Evolutionary conservation across 2,888 invertebrate genomes (phyloP).

Genomic region (Epinotia demarniana): DNA sequence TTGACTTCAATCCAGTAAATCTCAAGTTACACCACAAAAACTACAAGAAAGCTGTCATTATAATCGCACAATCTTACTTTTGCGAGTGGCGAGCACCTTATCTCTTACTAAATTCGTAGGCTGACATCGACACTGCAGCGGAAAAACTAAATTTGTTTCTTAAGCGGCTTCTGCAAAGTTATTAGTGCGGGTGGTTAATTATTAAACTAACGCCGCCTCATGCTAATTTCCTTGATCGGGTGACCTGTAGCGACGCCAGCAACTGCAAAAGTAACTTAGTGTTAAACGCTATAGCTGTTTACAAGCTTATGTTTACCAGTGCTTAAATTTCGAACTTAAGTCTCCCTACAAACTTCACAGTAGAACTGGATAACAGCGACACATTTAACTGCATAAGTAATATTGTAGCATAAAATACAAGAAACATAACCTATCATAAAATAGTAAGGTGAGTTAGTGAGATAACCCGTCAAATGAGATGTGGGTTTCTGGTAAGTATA

Average conservation of each 20-base stretch:
- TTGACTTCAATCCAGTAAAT: slow-evolving; percentile 15
- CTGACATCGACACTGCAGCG: slow-evolving; percentile 3
- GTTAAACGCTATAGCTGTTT: not conserved
- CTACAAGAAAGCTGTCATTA: slow-evolving; percentile 21
- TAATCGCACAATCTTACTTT: slow-evolving; percentile 14
- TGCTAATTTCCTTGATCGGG: not conserved
- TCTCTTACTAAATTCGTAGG: not conserved
- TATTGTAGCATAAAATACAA: slow-evolving; percentile 2
- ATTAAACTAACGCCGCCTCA: not conserved
- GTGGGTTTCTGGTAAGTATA: slow-evolving; percentile 23
- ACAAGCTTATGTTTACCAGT: slow-evolving; percentile 2
- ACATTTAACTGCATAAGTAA: not conserved
- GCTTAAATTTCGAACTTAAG: not conserved
- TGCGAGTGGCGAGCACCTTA: not conserved
- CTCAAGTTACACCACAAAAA: slow-evolving; percentile 29
- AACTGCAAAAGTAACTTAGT: not conserved
- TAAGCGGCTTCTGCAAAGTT: not conserved
- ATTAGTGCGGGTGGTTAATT: not conserved
- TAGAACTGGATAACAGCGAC: not conserved
- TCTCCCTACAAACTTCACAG: not conserved
- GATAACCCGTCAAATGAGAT: slow-evolving; percentile 35
- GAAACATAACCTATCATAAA: slow-evolving; percentile 27
- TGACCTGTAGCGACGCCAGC: not conserved
- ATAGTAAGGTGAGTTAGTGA: slow-evolving; percentile 2
- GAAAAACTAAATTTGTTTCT: slow-evolving; percentile 3